phyloP scores from a whole-genome alignment of 2,113 vertebrate species.

The Gavia stellata region DNA sequence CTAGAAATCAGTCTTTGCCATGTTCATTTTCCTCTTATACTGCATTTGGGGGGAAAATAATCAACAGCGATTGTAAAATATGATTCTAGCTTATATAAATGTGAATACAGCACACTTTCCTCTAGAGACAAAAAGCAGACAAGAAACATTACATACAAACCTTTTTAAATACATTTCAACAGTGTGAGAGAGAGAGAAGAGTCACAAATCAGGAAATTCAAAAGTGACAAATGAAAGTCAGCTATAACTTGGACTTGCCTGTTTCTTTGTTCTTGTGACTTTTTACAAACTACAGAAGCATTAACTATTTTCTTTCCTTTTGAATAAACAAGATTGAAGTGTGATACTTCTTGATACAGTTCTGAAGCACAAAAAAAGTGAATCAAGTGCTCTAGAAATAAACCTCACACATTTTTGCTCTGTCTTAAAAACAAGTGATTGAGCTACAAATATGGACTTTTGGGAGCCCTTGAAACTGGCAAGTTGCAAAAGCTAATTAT shows the following conservation, averaged over 20 bases:
- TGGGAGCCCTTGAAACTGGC: not conserved
- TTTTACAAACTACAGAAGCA: slow-evolving; percentile 5
- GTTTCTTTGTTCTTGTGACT: slow-evolving; percentile 35
- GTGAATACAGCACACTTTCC: slow-evolving; percentile 56
- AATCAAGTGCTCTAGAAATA: slow-evolving; percentile 55
- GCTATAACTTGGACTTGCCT: slow-evolving; percentile 25
- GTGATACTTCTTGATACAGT: slow-evolving; percentile 14
- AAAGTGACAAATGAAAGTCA: slow-evolving; percentile 23
- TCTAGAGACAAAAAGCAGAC: slow-evolving; percentile 63
- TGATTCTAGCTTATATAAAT: slow-evolving; percentile 72
- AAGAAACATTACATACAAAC: slow-evolving; percentile 61
- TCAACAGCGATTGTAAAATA: slow-evolving; percentile 47
- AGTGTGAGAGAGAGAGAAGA: slow-evolving; percentile 46
- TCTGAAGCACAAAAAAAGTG: slow-evolving; percentile 46
- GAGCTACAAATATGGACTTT: not conserved
- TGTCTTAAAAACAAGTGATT: not conserved
- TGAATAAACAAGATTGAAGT: slow-evolving; percentile 10
- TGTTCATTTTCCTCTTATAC: slow-evolving; percentile 43
- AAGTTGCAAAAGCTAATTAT: not conserved
- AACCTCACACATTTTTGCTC: not conserved
- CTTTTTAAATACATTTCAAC: slow-evolving; percentile 63
- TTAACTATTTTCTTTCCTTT: not conserved
- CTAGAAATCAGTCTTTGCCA: slow-evolving; percentile 55
- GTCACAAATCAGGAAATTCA: slow-evolving; percentile 58
- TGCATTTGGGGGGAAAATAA: slow-evolving; percentile 5